Evolutionary conservation across 2,888 invertebrate genomes (phyloP).

Genomic region (Tinea pellionella): DNA sequence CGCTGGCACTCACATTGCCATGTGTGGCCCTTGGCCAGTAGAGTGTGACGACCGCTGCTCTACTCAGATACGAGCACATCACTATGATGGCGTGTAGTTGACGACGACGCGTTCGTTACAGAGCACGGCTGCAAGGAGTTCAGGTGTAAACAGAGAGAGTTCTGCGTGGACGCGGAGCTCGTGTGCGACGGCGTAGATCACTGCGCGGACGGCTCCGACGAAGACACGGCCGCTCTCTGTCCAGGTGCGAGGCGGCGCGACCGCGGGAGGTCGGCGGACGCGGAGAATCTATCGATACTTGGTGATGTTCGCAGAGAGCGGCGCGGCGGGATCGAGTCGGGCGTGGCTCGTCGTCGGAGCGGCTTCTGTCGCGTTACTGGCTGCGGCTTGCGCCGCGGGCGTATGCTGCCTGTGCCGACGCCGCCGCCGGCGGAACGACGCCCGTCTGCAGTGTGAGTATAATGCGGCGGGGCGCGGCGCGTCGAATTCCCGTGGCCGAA

Average conservation of each 20-base stretch:
- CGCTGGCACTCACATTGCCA: too few relatives aligned
- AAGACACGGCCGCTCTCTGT: constrained; percentile 86
- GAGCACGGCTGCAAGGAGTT: constrained; percentile 92
- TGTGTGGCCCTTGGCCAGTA: too few relatives aligned
- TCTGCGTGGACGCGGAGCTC: constrained; percentile 92
- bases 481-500: not conserved
- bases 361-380: constrained; percentile 75
- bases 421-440: constrained; percentile 63
- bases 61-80: too few relatives aligned
- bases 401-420: constrained; percentile 83
- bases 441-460: constrained; percentile 39
- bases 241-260: constrained; percentile 69
- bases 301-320: constrained; percentile 35
- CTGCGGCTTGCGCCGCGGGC: constrained; percentile 76
- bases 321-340: constrained; percentile 73
- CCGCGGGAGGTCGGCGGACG: constrained; percentile 41
- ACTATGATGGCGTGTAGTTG: too few relatives aligned
- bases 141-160: constrained; percentile 86
- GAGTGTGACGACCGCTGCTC: too few relatives aligned
- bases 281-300: not conserved
- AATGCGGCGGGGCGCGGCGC: not conserved
- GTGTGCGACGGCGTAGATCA: constrained; percentile 94
- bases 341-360: constrained; percentile 82
- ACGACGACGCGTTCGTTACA: constrained; percentile 41
- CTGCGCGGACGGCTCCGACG: constrained; percentile 94